Evolutionary conservation across 2,113 vertebrate genomes (phyloP), one percentile per base, ranked within the genome.

Genomic region (Oreochromis aureus): DNA sequence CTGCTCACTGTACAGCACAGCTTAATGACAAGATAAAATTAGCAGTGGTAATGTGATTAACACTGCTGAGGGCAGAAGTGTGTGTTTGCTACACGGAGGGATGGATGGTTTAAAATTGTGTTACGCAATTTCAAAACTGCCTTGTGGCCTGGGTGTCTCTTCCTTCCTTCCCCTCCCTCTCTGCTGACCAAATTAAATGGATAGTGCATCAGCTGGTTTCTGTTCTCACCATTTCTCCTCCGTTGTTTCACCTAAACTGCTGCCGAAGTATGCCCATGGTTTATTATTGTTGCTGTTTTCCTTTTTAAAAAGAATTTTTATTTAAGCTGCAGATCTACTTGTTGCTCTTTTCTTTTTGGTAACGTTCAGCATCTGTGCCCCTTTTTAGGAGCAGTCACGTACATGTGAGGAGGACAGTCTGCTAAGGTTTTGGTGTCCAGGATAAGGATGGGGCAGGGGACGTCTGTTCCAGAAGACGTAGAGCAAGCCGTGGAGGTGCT

Each of bases 151-250:
- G 44, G 59, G 78, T 81, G 71, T 78, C 48, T 44, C 59, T 88
- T 86, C 83, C 84, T 92, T 84, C 90, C 87, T 85, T 19, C 55
- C 54, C 80, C 86, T 84, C 69, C 83, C 89, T 78, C 82, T 32
- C 61, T 79, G 22, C 93, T 91, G 85, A 93, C 66, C 79, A 90
- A 78, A 87, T 76, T 54, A 88, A 89, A 91, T 71, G 76, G 83
- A 82, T 46, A 46, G 63, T 10, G 58, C 54, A 81, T 85, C 85
- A 73, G 66, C 41, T 24, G 83, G 59, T 86, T 76, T 85, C 87
- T 54, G 18, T 84, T 87, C 53, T 73, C 66, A 48, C 48, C 83
- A 24, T 61, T 87, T 80, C 46, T 34, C 27, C 71, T 39, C 73
- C 2, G n/a, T 24, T 9, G 58, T 58, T 87, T n/a, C 81, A 84